These are phyloP conservation scores for Drosophila nikananu DNA, from an alignment of 1,140 invertebrate genomes.

Conservation along the genomic window DNA sequence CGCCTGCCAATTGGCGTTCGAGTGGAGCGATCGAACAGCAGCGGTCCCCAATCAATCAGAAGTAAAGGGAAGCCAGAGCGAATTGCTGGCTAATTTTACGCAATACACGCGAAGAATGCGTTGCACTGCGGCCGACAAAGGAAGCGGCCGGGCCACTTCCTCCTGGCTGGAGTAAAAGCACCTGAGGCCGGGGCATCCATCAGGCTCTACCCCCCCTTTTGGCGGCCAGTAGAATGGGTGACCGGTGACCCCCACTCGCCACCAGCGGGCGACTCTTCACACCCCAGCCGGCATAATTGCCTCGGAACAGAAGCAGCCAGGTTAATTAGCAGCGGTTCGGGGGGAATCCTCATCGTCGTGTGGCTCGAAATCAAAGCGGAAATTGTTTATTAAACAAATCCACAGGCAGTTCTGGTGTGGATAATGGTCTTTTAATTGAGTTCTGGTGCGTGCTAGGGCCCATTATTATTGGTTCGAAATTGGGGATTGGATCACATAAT, in stretches of 20 bases:
- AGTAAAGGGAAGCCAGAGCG: conserved; percentile 53
- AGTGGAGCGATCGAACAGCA: conserved; percentile 53
- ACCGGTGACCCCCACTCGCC: conserved; percentile 18
- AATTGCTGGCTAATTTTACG: conserved; percentile 70
- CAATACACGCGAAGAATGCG: conserved; percentile 61
- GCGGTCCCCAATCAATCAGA: conserved; percentile 59
- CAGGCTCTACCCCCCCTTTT: neutral
- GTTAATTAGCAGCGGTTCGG: conserved; percentile 48
- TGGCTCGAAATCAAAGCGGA: conserved; percentile 66
- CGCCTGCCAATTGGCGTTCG: conserved; percentile 31
- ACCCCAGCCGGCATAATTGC: conserved; percentile 65
- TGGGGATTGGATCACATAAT: conserved; percentile 50
- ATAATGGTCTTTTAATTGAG: conserved; percentile 75
- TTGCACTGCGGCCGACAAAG: conserved; percentile 45
- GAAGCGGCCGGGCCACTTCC: conserved; percentile 61
- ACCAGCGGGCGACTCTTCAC: conserved; percentile 62
- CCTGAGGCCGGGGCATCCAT: conserved; percentile 42
- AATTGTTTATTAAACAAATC: conserved; percentile 81
- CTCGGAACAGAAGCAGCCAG: conserved; percentile 22
- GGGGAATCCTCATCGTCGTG: conserved; percentile 30
- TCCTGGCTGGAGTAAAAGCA: conserved; percentile 36
- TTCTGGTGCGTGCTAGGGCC: conserved; percentile 53
- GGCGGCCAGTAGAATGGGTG: neutral
- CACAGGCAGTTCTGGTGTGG: conserved; percentile 48
- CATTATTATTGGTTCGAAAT: conserved; percentile 29